A percentile compares a stretch with the other conserved stretches of the same genome.
phyloP scores from a whole-genome alignment of 2,888 invertebrate genomes.

The Scaptomyza reducta region DNA sequence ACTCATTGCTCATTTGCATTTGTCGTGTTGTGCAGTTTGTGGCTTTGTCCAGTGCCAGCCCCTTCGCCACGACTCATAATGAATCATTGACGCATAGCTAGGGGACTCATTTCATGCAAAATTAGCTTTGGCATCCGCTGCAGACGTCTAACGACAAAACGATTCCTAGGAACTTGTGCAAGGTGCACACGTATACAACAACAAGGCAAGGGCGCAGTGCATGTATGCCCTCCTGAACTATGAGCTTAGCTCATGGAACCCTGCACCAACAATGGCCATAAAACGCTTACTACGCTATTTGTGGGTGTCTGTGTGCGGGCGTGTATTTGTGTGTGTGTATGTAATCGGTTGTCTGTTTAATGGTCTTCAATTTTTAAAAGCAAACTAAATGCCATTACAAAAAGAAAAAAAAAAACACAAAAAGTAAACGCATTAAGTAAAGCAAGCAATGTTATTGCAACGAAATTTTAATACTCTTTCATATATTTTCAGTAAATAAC shows the following conservation, averaged over 20 bases:
- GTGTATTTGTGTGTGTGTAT: constrained; percentile 1
- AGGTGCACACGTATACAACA: constrained; percentile 49
- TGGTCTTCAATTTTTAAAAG: constrained; percentile 70
- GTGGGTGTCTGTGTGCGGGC: constrained; percentile 10
- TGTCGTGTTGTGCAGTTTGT: constrained; percentile 46
- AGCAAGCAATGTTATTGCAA: constrained; percentile 33
- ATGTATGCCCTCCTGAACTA: constrained; percentile 17
- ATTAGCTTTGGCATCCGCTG: constrained; percentile 72
- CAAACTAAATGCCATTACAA: constrained; percentile 46
- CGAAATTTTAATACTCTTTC: constrained; percentile 31
- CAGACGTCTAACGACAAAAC: constrained; percentile 70
- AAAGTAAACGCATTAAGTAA: constrained; percentile 41
- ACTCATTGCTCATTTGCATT: constrained; percentile 69
- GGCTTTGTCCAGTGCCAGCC: constrained; percentile 27
- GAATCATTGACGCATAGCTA: constrained; percentile 63
- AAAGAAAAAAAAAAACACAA: constrained; percentile 16
- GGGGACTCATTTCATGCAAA: constrained; percentile 75
- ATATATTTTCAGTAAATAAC: background rate
- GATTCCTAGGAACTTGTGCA: constrained; percentile 46
- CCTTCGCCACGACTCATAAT: constrained; percentile 46
- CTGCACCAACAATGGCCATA: constrained; percentile 54
- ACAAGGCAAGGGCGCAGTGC: constrained; percentile 8
- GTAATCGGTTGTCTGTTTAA: constrained; percentile 54
- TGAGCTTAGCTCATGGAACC: constrained; percentile 34
- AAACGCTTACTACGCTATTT: constrained; percentile 47